Evolutionary conservation across 2,113 vertebrate species (phyloP), one percentile per base, ranked within the genome.

Genomic region (Monopterus albus): DNA sequence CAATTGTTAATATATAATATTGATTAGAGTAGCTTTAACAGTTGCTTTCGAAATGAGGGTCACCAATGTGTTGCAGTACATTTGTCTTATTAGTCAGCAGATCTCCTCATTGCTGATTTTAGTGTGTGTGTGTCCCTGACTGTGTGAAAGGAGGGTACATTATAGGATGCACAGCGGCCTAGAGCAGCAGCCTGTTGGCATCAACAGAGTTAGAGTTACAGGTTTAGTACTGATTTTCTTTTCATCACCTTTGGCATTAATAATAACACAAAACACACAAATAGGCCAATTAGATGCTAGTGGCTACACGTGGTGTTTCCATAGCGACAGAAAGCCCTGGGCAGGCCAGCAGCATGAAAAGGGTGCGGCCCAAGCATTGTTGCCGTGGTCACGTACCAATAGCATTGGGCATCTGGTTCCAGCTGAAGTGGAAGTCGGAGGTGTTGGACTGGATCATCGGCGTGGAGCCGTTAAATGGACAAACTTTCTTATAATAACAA

Each of bases 381-480:
- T 86, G 65, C 84, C 20, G 14, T 69, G 60, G 75, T 69, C 84
- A 88, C 96, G 91, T 94, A 99, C 98, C 98, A 35, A 98, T 95
- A 4, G 95, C 94, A 17, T 94, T 95, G 49, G 98, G 98, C 93
- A 98, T 96, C 91, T 99, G 98, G 92, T 99, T 99, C 98, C 98
- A 99, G 88, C 96, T 97, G 91, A 99, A 99, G 84, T 98, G 95
- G 91, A 98, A 98, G 86, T 99, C 97, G 0, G 95, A 97, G 7
- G 96, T 90, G 56, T 96, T 96, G 12, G 96, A 95, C 87, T 98
- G 98, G 77, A 98, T 92, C 93, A 98, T 92, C 8, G 95, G 95
- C 26, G 96, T 96, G 82, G 95, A 95, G 72, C 96, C 96, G 23
- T 96, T 98, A 81, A 98, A 98, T 0, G 97, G 96, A 89, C 95